Percentiles rank a stretch among this genome's conserved stretches.
Evolutionary conservation across 2,888 invertebrate genomes (phyloP).

Genomic region (Hemicrepidius hirtus): DNA sequence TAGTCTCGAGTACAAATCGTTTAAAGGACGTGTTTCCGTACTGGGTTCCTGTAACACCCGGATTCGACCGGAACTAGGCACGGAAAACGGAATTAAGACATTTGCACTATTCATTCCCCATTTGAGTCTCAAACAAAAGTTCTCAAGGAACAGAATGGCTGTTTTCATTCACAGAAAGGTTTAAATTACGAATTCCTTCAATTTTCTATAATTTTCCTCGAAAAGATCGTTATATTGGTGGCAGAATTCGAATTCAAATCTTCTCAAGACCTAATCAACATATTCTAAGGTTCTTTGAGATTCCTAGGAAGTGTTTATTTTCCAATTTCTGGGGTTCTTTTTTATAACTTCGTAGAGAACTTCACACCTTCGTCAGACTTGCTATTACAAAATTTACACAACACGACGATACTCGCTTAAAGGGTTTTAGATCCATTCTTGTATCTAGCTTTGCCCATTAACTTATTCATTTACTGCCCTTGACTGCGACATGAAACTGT

Average conservation of each 20-base stretch:
- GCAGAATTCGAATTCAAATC: not conserved
- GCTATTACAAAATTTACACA: too few species aligned
- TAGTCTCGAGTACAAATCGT: constrained; percentile 50
- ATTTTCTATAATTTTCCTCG: too few species aligned
- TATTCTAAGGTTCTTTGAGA: too few species aligned
- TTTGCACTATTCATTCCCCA: constrained; percentile 42
- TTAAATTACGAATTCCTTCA: not conserved
- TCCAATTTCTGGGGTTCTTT: too few species aligned
- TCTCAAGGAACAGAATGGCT: constrained; percentile 1
- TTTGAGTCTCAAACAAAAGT: constrained; percentile 33
- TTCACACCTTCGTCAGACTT: too few species aligned
- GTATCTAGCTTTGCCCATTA: too few species aligned
- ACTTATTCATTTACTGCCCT: not conserved
- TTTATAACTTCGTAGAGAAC: too few species aligned
- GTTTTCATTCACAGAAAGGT: not conserved
- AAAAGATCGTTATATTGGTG: too few species aligned
- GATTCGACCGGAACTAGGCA: constrained; percentile 47
- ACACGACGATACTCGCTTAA: too few species aligned
- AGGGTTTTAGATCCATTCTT: too few species aligned
- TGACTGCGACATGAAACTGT: constrained; percentile 13
- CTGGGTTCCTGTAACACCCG: constrained; percentile 40
- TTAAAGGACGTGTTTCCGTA: constrained; percentile 51
- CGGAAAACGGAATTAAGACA: constrained; percentile 48
- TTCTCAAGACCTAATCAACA: too few species aligned
- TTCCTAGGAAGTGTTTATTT: too few species aligned